phyloP scores from a whole-genome alignment of 2,797 vertebrate species.

The Sorex maritimensis region DNA sequence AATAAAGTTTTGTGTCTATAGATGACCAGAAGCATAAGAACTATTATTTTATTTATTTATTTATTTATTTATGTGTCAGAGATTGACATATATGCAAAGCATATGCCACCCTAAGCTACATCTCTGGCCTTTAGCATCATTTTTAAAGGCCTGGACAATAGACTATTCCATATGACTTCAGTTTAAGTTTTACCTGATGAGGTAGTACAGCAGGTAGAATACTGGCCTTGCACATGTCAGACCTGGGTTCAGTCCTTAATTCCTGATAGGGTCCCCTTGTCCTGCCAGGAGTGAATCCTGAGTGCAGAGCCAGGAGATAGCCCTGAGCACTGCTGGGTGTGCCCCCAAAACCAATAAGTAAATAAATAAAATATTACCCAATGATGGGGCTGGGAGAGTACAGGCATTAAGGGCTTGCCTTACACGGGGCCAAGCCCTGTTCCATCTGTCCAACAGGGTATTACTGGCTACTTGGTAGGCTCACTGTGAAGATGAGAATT shows the following conservation, averaged over 20 bases:
- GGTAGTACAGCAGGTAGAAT: background rate
- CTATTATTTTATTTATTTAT: too few relatives aligned
- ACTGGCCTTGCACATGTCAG: background rate
- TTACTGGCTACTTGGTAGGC: background rate
- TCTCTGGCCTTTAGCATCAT: background rate
- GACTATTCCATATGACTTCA: slow-evolving; percentile 51
- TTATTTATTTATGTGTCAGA: slow-evolving; percentile 58
- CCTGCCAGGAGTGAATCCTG: too few relatives aligned
- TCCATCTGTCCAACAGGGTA: background rate
- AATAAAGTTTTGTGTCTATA: background rate
- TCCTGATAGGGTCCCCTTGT: too few relatives aligned
- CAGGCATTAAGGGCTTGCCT: background rate
- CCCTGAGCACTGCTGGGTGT: too few relatives aligned
- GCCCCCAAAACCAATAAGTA: too few relatives aligned
- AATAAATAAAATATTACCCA: background rate
- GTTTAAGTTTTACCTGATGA: slow-evolving; percentile 68
- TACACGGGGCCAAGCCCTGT: background rate
- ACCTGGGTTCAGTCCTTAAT: too few relatives aligned
- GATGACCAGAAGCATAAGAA: too few relatives aligned
- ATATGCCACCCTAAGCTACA: background rate
- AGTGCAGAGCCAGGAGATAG: too few relatives aligned
- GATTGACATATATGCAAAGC: slow-evolving; percentile 52
- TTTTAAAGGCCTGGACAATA: slow-evolving; percentile 12
- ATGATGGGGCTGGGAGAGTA: background rate
- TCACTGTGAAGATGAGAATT: background rate